phyloP scores from a whole-genome alignment of 2,113 vertebrate genomes.

The Naja naja region DNA sequence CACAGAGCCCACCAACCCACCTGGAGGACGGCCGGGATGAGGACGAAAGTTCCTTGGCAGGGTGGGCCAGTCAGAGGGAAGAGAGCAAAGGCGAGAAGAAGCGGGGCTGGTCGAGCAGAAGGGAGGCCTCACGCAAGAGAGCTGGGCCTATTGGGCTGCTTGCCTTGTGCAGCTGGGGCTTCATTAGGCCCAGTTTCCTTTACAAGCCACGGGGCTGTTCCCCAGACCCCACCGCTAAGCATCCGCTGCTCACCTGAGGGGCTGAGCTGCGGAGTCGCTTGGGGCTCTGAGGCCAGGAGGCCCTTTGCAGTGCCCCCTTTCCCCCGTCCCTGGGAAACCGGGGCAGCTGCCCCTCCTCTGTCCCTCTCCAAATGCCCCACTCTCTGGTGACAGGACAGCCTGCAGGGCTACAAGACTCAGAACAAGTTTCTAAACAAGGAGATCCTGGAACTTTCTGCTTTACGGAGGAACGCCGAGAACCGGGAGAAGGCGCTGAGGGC shows the following conservation, averaged over 20 bases:
- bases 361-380: too few species aligned
- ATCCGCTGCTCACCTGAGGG: not conserved
- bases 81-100: not conserved
- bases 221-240: too few species aligned
- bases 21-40: not conserved
- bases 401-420: slow-evolving; percentile 94
- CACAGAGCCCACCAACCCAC: not conserved
- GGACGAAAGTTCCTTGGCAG: not conserved
- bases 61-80: not conserved
- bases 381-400: slow-evolving; percentile 79
- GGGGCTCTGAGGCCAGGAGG: not conserved
- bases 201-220: not conserved
- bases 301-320: not conserved
- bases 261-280: not conserved
- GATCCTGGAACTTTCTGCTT: slow-evolving; percentile 90
- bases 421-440: slow-evolving; percentile 99
- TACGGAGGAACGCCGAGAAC: slow-evolving; percentile 87
- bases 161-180: not conserved
- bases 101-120: not conserved
- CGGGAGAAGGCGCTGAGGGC: slow-evolving; percentile 85
- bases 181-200: not conserved
- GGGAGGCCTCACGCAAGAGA: not conserved
- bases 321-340: not conserved
- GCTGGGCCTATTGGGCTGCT: not conserved
- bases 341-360: not conserved